phyloP scores from a whole-genome alignment of 2,113 vertebrate genomes.

The Lycaon pictus region DNA sequence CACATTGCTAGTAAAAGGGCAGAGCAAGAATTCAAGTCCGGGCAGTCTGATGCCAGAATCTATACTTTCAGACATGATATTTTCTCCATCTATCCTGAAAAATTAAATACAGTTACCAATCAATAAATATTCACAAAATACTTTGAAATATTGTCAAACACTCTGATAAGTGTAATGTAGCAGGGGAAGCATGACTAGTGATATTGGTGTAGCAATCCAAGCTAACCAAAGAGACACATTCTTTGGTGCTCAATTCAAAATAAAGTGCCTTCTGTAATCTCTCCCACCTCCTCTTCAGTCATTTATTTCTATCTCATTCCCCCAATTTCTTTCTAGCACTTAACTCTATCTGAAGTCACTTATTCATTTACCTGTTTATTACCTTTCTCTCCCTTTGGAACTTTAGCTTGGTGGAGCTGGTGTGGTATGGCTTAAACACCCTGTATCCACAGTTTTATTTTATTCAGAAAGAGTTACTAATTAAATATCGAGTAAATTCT shows the following conservation, averaged over 20 bases:
- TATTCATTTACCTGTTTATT: not conserved
- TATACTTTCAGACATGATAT: not conserved
- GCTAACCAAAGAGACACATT: not conserved
- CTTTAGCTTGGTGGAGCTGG: not conserved
- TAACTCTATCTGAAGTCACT: not conserved
- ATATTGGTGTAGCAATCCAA: not conserved
- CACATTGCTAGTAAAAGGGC: not conserved
- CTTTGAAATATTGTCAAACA: conserved; percentile 10
- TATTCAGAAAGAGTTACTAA: not conserved
- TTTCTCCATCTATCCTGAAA: not conserved
- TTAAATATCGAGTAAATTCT: not conserved
- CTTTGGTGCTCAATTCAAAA: not conserved
- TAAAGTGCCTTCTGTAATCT: not conserved
- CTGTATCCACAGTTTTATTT: not conserved
- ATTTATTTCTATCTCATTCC: not conserved
- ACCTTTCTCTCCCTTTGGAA: not conserved
- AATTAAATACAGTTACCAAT: not conserved
- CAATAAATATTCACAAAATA: not conserved
- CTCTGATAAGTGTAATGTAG: not conserved
- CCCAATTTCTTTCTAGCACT: not conserved
- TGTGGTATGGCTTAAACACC: not conserved
- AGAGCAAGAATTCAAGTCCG: not conserved
- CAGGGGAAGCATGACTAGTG: not conserved
- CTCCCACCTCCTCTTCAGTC: not conserved
- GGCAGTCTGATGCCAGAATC: not conserved